Evolutionary conservation across 2,113 vertebrate species (phyloP), one percentile per base, ranked within the genome.

Genomic region (Barbus barbus): DNA sequence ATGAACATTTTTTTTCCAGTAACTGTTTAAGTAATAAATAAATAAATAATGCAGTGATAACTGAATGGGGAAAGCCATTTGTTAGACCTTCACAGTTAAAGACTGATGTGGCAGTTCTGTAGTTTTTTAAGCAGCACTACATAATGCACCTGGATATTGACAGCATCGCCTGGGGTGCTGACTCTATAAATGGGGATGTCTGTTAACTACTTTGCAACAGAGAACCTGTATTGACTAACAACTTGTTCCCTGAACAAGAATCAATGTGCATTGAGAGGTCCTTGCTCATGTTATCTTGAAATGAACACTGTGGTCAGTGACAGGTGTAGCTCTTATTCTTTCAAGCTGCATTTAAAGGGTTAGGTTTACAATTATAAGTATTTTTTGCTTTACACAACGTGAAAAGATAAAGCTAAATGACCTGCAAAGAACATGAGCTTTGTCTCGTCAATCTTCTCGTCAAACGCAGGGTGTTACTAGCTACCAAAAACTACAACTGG

Each of bases 241-340:
- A 28, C 46, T 71, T 7, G 12, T 82, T 71, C 22, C 65, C 31
- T 56, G 9, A 82, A 26, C 65, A 48, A 71, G 44, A 82, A 82
- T 82, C 65, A 71, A 82, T 82, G 65, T 71, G 63, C 79, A 71
- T 16, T 71, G 63, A 81, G 79, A 71, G 65, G 46, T 1, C 13
- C 60, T 46, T 46, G 24, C 16, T 48, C 18, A 12, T 61, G 60
- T 67, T 20, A 80, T 46, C 36, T 26, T 12, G 16, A 44, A 61
- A 28, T 46, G 26, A 48, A 80, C 18, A 48, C 38, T 20, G 8
- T 46, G 77, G n/a, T 41, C 58, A 78, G 53, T 26, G 6, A 78
- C 53, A 61, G 33, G 56, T 78, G 56, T 9, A 12, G 18, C 5
- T 36, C 20, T 58, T 77, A n/a, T 78, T 58, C 53, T 14, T 61